Evolutionary conservation across 2,797 vertebrate genomes (phyloP).

Genomic region (Crenuchus spilurus): DNA sequence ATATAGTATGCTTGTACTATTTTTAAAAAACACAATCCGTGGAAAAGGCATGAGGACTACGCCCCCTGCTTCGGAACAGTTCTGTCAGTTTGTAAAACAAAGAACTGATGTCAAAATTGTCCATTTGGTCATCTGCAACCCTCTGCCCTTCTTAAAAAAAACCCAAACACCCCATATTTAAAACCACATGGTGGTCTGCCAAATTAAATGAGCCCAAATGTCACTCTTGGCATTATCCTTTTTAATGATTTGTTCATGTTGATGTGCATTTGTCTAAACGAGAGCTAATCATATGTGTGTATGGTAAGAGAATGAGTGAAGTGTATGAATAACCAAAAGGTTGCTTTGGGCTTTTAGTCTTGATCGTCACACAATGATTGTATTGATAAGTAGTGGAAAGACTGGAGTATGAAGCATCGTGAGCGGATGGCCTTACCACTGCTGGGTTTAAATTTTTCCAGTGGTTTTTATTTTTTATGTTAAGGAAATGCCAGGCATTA

Average conservation of each 20-base stretch:
- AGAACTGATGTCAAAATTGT: slow-evolving; percentile 6
- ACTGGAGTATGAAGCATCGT: slow-evolving; percentile 36
- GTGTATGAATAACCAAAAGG: slow-evolving; percentile 50
- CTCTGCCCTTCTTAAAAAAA: slow-evolving; percentile 4
- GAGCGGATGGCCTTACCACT: slow-evolving; percentile 42
- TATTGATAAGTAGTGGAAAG: slow-evolving; percentile 43
- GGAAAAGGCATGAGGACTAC: slow-evolving; percentile 40
- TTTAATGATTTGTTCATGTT: slow-evolving; percentile 30
- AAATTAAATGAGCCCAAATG: slow-evolving; percentile 26
- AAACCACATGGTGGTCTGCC: slow-evolving; percentile 1
- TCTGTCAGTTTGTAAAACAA: not conserved
- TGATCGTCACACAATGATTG: slow-evolving; percentile 48
- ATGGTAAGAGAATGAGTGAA: not conserved
- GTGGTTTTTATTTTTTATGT: slow-evolving; percentile 40
- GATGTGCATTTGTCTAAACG: slow-evolving; percentile 31
- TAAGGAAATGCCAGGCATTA: slow-evolving; percentile 27
- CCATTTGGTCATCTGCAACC: slow-evolving; percentile 3
- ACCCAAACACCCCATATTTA: slow-evolving; percentile 9
- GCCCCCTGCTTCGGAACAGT: slow-evolving; percentile 19
- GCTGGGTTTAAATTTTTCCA: slow-evolving; percentile 38
- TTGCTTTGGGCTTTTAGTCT: slow-evolving; percentile 45
- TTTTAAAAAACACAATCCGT: slow-evolving; percentile 35
- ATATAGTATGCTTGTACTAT: not conserved
- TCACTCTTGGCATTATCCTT: slow-evolving; percentile 43
- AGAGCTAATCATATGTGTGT: slow-evolving; percentile 25